These are phyloP conservation scores for Lithobates pipiens DNA, from an alignment of 2,797 vertebrate genomes.

Conservation along the genomic window DNA sequence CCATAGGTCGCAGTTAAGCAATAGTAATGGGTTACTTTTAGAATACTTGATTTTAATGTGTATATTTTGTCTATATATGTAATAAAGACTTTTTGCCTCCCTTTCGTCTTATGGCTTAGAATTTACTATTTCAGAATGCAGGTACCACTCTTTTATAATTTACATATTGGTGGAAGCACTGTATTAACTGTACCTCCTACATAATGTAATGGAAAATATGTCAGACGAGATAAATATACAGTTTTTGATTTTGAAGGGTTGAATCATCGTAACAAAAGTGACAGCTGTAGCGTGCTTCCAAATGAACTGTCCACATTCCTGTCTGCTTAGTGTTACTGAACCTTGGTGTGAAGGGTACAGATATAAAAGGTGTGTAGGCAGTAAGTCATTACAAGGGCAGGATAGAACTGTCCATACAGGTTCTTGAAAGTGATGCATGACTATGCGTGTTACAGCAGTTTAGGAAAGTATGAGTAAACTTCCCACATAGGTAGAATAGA, in stretches of 20 bases:
- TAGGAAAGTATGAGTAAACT: background rate
- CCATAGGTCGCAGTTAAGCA: no score
- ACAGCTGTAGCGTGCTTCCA: background rate
- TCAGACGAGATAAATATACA: background rate
- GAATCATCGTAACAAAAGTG: background rate
- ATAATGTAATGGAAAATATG: background rate
- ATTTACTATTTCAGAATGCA: no score
- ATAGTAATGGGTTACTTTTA: no score
- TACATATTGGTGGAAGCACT: no score
- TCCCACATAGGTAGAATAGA: background rate
- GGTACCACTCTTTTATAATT: no score
- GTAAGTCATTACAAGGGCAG: background rate
- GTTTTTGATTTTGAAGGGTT: background rate
- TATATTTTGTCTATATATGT: no score
- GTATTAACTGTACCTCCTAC: background rate
- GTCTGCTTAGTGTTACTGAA: no score
- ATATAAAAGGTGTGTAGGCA: background rate
- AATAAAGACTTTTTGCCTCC: no score
- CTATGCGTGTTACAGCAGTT: background rate
- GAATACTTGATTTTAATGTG: no score
- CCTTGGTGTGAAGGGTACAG: background rate
- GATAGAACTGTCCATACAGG: background rate
- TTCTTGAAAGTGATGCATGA: background rate
- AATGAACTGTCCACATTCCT: no score
- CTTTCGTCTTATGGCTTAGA: no score